Base-by-base conservation (phyloP, 2,888 invertebrate species). In the Noctua fimbriata region DNA sequence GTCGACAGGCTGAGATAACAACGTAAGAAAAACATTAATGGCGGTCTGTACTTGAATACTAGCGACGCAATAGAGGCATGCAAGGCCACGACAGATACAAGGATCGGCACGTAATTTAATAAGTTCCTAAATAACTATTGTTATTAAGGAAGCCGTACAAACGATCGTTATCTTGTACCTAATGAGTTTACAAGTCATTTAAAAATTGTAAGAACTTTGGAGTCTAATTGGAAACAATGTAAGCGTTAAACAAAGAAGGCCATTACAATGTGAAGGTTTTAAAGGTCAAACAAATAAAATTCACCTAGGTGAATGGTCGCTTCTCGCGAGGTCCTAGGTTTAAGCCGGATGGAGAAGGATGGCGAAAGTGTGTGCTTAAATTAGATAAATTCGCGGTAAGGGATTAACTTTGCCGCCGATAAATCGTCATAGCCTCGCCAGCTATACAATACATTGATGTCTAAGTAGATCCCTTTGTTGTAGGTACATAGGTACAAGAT, bases 1-100 rank as follows among this genome's bases (percentile, higher is more conserved):
- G 82, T 78, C 86, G 84, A 83, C 86, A 86, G 86, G 55, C 90
- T 81, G 75, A 83, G 90, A 89, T 89, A 89, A 87, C 87, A 88
- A 84, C 78, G 81, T 82, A 85, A 87, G 81, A 87, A 87, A 75
- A 86, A 90, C 85, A 84, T 84, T 82, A 87, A 82, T 78, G 82
- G 63, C 81, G 36, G 77, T 79, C 77, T 84, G 87, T 87, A 86
- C 86, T 84, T 86, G 78, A 79, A 74, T 81, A 73, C 81, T 77
- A 76, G 76, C 82, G 89, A 87, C 89, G 89, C 89, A 90, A 87
- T 89, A 83, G 85, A 88, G 60, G 73, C 79, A 82, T 71, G 76
- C 89, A 89, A 90, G 89, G 89, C 87, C 84, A 74, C 72, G 69
- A 72, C 79, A 79, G 82, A 83, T 79, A 84, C 82, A 87, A 86